Conservation (phyloP, 1,140 invertebrate species). For the Panulirus ornatus region DNA sequence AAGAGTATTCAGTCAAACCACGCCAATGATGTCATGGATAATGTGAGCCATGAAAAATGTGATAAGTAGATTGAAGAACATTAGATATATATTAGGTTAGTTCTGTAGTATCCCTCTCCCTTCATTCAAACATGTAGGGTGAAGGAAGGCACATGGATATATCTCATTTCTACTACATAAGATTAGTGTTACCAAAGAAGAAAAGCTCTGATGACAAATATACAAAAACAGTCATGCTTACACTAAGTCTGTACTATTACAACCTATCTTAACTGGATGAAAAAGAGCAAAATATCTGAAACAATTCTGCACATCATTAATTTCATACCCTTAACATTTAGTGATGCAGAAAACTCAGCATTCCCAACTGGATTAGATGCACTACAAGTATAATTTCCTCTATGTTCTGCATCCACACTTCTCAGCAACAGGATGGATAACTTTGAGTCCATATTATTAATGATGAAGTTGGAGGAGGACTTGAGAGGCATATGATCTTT, state of each 20-base stretch:
- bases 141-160: too few relatives aligned
- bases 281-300: neutral
- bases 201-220: neutral
- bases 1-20: too few relatives aligned
- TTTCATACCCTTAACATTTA: slow-evolving; percentile 75
- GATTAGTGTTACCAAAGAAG: too few relatives aligned
- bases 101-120: too few relatives aligned
- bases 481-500: slow-evolving; percentile 65
- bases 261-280: neutral
- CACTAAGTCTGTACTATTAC: neutral
- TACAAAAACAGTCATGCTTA: neutral
- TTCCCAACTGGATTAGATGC: slow-evolving; percentile 79
- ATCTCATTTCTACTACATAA: too few relatives aligned
- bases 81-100: too few relatives aligned
- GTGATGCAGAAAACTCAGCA: slow-evolving; percentile 52
- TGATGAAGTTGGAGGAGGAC: slow-evolving; percentile 68
- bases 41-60: too few relatives aligned
- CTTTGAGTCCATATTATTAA: slow-evolving; percentile 65
- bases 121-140: too few relatives aligned
- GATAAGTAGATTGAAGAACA: too few relatives aligned
- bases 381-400: slow-evolving; percentile 78
- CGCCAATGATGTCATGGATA: too few relatives aligned
- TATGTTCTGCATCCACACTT: slow-evolving; percentile 70
- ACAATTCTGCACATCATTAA: neutral
- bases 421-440: slow-evolving; percentile 53